These are phyloP conservation scores for Lamprotornis superbus DNA, from an alignment of 2,113 vertebrate species.

Conservation along the genomic window DNA sequence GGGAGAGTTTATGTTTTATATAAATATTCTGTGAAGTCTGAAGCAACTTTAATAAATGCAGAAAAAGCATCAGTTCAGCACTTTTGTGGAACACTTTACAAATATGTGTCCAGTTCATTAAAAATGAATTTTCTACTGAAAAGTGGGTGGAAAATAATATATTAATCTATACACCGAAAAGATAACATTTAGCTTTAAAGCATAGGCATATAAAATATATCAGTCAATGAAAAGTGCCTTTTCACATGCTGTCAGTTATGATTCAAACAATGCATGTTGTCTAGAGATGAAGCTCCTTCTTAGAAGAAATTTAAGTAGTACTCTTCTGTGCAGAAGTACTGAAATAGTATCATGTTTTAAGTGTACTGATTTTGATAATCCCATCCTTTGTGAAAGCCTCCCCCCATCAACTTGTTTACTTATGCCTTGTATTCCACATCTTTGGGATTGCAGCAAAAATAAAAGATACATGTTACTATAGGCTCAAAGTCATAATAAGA, in stretches of 20 bases:
- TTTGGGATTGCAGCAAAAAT: slow-evolving; percentile 34
- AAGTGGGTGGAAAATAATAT: not conserved
- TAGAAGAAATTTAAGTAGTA: not conserved
- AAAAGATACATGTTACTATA: not conserved
- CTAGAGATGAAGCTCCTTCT: not conserved
- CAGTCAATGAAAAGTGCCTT: not conserved
- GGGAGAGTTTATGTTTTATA: not conserved
- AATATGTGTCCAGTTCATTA: not conserved
- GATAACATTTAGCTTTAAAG: not conserved
- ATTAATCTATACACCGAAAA: not conserved
- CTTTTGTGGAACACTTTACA: not conserved
- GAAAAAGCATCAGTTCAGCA: not conserved
- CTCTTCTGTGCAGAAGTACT: not conserved
- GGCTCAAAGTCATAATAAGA: not conserved
- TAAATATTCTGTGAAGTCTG: not conserved
- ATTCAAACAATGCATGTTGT: not conserved
- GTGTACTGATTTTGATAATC: not conserved
- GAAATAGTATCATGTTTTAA: not conserved
- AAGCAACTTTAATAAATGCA: not conserved
- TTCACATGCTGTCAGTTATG: not conserved
- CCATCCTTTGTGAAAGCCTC: not conserved
- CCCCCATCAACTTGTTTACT: not conserved
- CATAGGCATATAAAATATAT: not conserved
- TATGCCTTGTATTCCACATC: not conserved
- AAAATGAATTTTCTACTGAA: not conserved